Percentiles rank a stretch among this genome's conserved stretches.
Conservation (phyloP, 2,888 invertebrate genomes). For the Trisateles emortualis region DNA sequence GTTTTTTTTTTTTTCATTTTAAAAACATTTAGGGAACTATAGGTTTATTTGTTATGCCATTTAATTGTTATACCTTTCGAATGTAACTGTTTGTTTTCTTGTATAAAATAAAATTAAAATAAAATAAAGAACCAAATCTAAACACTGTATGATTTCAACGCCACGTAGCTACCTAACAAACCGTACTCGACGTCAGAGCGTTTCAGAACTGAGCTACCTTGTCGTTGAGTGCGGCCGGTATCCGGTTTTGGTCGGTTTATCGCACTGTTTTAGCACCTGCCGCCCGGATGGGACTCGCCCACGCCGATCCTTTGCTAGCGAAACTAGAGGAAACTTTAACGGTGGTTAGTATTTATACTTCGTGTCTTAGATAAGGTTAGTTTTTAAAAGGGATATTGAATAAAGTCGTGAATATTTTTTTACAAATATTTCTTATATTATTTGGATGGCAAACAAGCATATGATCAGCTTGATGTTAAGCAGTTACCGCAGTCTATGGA, state of each 20-base stretch:
- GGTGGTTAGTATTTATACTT: slow-evolving; percentile 39
- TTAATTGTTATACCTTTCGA: too few species aligned
- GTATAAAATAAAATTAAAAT: too few species aligned
- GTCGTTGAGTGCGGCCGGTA: slow-evolving; percentile 26
- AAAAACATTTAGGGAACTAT: too few species aligned
- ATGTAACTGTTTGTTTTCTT: too few species aligned
- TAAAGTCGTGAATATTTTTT: too few species aligned
- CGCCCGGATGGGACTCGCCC: slow-evolving; percentile 54
- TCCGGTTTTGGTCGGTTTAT: slow-evolving; percentile 55
- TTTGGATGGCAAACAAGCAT: too few species aligned
- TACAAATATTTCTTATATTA: too few species aligned
- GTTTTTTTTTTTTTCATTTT: too few species aligned
- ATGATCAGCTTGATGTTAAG: too few species aligned
- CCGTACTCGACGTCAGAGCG: slow-evolving; percentile 21
- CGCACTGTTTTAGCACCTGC: slow-evolving; percentile 64
- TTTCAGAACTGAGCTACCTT: slow-evolving; percentile 24
- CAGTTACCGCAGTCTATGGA: too few species aligned
- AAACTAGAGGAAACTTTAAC: slow-evolving; percentile 52
- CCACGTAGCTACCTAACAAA: background rate
- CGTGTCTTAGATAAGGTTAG: slow-evolving; percentile 30
- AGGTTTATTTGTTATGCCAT: too few species aligned
- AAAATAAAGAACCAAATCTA: too few species aligned
- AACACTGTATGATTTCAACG: background rate
- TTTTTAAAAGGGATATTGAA: slow-evolving; percentile 18
- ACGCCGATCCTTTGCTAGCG: slow-evolving; percentile 32